Base-by-base conservation (phyloP, 2,888 invertebrate species). In the Agrochola circellaris region DNA sequence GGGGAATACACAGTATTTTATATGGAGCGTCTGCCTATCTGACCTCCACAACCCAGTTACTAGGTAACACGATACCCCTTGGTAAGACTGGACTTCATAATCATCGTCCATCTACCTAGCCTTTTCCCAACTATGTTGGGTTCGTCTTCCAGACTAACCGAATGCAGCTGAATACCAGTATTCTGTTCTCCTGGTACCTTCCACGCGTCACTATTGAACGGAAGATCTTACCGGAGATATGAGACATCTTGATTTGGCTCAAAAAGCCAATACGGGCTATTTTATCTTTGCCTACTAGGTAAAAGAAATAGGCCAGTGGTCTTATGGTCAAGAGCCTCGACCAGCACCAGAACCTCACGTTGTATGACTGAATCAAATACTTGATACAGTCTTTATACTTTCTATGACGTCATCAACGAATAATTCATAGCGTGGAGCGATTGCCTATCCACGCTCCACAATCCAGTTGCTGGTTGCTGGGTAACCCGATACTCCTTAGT, bases 151-250 rank as follows among this genome's bases (percentile, higher is more conserved):
- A 11, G 54, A n/a, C n/a, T n/a, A 56, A 56, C n/a, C 3, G 1
- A 5, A 4, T 11, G n/a, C n/a, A n/a, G n/a, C 0, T 54, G 54
- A n/a, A 54, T 54, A n/a, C 23, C 23, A 11, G n/a, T 56, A n/a
- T 56, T 56, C n/a, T 78, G 64, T 23, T 15, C 7, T 51, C 71
- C 71, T 78, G 34, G 78, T 78, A 65, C 58, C 23, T 78, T 70
- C 9, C 17, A 34, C 9, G 51, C 34, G 6, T 23, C 1, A 45
- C 30, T 78, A 78, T 78, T 56, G 71, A 78, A 65, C 71, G 70
- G 42, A 51, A 56, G 51, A 56, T 71, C 48, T 70, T 65, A n/a
- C 15, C 30, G 17, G n/a, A 71, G n/a, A 70, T 30, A 48, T 17
- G 17, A 15, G 13, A 1, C 1, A 51, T 30, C 62, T 64, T 42